These are phyloP conservation scores for Oscheius onirici DNA, from an alignment of 2,888 invertebrate species.

Conservation along the genomic window DNA sequence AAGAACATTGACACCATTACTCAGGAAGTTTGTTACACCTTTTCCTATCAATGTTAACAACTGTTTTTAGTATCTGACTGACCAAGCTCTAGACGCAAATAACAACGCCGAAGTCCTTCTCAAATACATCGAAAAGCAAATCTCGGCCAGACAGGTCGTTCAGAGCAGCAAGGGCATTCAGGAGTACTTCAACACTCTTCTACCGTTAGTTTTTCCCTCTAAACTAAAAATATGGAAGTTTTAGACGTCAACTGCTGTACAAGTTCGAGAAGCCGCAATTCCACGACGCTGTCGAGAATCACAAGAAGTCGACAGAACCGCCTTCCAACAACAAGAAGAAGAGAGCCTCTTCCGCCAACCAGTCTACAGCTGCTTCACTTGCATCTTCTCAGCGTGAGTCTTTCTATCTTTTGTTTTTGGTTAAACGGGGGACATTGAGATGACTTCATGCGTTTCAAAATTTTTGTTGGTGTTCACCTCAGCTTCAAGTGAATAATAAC, in stretches of 20 bases:
- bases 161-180: slow-evolving; percentile 29
- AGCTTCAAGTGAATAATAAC: no score
- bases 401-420: no score
- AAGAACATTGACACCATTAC: slow-evolving; percentile 35
- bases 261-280: slow-evolving; percentile 41
- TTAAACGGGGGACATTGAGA: no score
- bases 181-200: slow-evolving; percentile 43
- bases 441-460: no score
- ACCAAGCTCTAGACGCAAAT: background rate
- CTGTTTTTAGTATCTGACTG: background rate
- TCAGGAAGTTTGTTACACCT: slow-evolving; percentile 34
- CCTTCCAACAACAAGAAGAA: background rate
- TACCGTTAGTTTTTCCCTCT: slow-evolving; percentile 32
- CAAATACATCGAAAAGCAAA: slow-evolving; percentile 34
- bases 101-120: slow-evolving; percentile 36
- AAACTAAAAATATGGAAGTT: slow-evolving; percentile 26
- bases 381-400: background rate
- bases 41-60: background rate
- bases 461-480: no score
- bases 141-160: background rate
- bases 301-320: slow-evolving; percentile 4
- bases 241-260: slow-evolving; percentile 45
- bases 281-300: slow-evolving; percentile 24
- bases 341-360: background rate
- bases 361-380: background rate